Evolutionary conservation across 1,140 invertebrate species (phyloP).

Genomic region (Drosophila dunni): DNA sequence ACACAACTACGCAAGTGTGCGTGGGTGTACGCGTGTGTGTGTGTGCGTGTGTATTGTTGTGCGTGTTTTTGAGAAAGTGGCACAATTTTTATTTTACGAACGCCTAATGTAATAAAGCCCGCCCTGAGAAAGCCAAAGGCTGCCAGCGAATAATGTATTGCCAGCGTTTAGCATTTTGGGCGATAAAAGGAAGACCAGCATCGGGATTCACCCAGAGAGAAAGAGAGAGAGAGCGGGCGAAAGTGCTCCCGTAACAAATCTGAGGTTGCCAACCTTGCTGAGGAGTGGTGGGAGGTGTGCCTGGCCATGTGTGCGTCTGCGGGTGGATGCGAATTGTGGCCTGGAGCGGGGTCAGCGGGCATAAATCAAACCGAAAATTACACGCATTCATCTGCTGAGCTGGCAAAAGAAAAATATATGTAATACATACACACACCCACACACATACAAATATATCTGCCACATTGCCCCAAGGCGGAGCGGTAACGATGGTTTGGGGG

Average conservation of each 20-base stretch:
- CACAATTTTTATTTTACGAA: constrained; percentile 83
- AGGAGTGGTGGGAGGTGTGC: background rate
- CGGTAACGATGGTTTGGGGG: constrained; percentile 1
- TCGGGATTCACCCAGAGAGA: constrained; percentile 22
- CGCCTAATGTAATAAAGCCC: constrained; percentile 82
- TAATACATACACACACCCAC: too few relatives aligned
- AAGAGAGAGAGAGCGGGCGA: background rate
- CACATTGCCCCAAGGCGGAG: constrained; percentile 63
- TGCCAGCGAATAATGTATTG: constrained; percentile 73
- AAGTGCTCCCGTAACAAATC: constrained; percentile 67
- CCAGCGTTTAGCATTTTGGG: constrained; percentile 77
- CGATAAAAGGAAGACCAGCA: constrained; percentile 64
- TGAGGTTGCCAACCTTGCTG: constrained; percentile 61
- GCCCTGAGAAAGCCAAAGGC: constrained; percentile 51
- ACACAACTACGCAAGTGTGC: constrained; percentile 20
- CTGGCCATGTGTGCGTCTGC: constrained; percentile 64
- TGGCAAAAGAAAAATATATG: constrained; percentile 72
- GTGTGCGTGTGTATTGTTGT: constrained; percentile 66
- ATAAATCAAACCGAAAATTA: constrained; percentile 84
- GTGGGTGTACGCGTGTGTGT: constrained; percentile 11
- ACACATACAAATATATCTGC: constrained; percentile 46
- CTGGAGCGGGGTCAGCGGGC: constrained; percentile 72
- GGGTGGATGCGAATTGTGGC: constrained; percentile 30
- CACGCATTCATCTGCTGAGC: constrained; percentile 84
- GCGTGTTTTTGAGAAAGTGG: constrained; percentile 83